Evolutionary conservation across 2,888 invertebrate species (phyloP), one percentile per base, ranked within the genome.

Genomic region (Eupithecia inturbata): DNA sequence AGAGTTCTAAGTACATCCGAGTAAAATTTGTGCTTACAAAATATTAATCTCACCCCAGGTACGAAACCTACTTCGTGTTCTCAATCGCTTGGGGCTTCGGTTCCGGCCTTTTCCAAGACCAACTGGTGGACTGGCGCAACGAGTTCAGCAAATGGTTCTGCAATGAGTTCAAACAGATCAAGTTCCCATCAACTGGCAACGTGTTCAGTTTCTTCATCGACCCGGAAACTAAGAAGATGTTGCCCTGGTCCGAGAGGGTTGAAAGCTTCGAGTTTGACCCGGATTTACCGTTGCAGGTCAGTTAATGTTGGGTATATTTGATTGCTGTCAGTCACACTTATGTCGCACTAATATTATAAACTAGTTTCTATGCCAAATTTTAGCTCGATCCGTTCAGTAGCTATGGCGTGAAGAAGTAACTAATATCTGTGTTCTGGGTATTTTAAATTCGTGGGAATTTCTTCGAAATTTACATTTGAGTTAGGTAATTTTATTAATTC

Each of bases 101-200:
- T 1, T 98, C 99, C 0, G 96, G 97, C 0, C 95, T 98, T 73
- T 98, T 98, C 90, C 98, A 98, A 95, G 99, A 99, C 93, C 97
- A 98, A 95, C 93, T 98, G 62, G 95, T 97, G 5, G 99, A 99
- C 88, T 98, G 98, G 96, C 96, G 99, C 63, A 97, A 97, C 81
- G 99, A 99, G 87, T 99, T 99, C 89, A 98, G 97, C 86, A 99
- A 98, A 89, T 99, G 99, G 99, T 99, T 98, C 95, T 95, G 96
- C 28, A 97, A 97, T 79, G 99, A 99, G 91, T 99, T 98, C 89
- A 99, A 98, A 91, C 95, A 97, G 0, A 96, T 99, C 36, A 98
- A 97, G 90, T 98, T 99, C 90, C 99, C 99, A 0, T 85, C 95
- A 0, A 95, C 96, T 2, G 98, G 97, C 3, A 98, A 96, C 68